Base-by-base conservation (phyloP, 2,113 vertebrate genomes). In the Serilophus lunatus region DNA sequence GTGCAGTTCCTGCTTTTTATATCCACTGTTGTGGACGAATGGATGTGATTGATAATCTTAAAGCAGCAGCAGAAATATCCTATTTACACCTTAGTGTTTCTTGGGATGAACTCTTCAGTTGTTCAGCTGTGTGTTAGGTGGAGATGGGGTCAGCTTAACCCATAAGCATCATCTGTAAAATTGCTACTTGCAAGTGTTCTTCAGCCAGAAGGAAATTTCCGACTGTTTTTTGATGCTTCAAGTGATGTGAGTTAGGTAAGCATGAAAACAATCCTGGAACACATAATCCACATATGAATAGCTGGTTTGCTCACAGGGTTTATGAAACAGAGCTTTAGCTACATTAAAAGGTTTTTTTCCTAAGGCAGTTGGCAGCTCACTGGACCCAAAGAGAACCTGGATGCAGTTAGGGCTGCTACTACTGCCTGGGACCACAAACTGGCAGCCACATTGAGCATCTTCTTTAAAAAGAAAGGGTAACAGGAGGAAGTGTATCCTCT, bases 391-490 rank as follows among this genome's bases (percentile, higher is more conserved):
- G n/a, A 44, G 28, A 10, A 49, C 18, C 26, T 31, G 22, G 15
- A 17, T n/a, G 8, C 36, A 33, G 8, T 6, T n/a, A 29, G 15
- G 23, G 35, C 26, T 92, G 29, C 45, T 68, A 33, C 20, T 8
- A 3, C 17, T 82, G 44, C 35, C 40, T 57, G 66, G 28, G 31
- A 54, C 60, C 31, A n/a, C 16, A 50, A 40, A 49, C 18, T 42
- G 49, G n/a, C 31, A 83, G 42, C 28, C 24, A 60, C 19, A 28
- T 5, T 0, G 0, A 59, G 33, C 24, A 75, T 0, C 8, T 6
- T 13, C 20, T 31, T 65, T 57, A 26, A 80, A 59, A 60, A 69
- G 23, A 66, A 81, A 66, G 26, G 16, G 31, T 36, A 76, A 9
- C 4, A 35, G 49, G 38, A 82, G 23, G 14, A 71, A 13, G 7